Evolutionary conservation across 2,797 vertebrate species (phyloP).

Genomic region (Myotis vivesi): DNA sequence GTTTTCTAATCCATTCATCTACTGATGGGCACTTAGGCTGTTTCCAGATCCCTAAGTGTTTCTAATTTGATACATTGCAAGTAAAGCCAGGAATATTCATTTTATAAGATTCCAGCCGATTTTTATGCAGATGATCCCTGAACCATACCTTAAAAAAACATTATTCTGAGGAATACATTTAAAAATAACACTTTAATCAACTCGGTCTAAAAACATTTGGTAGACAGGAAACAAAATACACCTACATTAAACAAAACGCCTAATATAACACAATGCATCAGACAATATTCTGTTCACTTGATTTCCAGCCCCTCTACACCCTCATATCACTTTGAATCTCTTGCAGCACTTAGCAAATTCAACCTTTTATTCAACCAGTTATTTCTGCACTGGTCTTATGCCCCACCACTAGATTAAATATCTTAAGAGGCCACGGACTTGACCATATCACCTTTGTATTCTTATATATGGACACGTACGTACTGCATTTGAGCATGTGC

Average conservation of each 20-base stretch:
- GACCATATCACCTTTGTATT: background rate
- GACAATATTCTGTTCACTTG: background rate
- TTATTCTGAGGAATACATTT: background rate
- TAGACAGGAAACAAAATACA: constrained; percentile 34
- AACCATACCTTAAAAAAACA: background rate
- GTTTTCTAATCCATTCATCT: too few species aligned
- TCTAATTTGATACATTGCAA: background rate
- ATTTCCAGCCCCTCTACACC: background rate
- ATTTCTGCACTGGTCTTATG: background rate
- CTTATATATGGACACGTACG: background rate
- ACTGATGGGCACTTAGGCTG: too few species aligned
- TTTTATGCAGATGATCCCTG: constrained; percentile 22
- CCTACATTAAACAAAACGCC: constrained; percentile 37
- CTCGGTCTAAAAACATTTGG: background rate
- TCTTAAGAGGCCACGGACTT: background rate
- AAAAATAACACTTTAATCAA: constrained; percentile 20
- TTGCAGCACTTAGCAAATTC: constrained; percentile 33
- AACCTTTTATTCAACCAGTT: constrained; percentile 7
- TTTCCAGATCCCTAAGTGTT: too few species aligned
- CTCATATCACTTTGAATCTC: constrained; percentile 3
- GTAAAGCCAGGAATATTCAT: background rate
- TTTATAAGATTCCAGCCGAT: constrained; percentile 14
- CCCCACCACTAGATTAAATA: background rate
- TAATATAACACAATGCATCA: background rate
- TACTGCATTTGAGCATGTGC: background rate